Conservation (phyloP, 2,797 vertebrate genomes). For the Oophaga sylvatica region DNA sequence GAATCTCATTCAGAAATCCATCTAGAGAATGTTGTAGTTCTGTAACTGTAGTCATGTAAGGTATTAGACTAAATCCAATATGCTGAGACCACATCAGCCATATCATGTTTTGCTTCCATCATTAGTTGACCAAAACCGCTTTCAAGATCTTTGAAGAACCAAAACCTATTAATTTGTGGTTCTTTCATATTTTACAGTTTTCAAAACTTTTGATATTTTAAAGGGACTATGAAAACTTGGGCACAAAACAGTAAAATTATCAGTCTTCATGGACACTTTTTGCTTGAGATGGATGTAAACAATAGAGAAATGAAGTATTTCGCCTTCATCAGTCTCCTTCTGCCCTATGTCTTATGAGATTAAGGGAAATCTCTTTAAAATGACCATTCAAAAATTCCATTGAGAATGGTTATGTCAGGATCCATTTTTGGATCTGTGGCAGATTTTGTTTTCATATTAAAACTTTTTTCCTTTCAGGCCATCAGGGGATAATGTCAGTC, state of each 20-base stretch:
- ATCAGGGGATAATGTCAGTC: too few relatives aligned
- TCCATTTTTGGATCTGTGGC: too few relatives aligned
- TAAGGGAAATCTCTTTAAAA: too few relatives aligned
- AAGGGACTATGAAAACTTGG: neutral
- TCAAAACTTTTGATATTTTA: constrained; percentile 18
- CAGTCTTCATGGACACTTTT: too few relatives aligned
- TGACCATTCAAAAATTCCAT: too few relatives aligned
- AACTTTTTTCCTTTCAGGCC: too few relatives aligned
- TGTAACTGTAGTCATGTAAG: constrained; percentile 1
- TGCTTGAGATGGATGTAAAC: too few relatives aligned
- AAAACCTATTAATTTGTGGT: constrained; percentile 27
- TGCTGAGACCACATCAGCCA: constrained; percentile 2
- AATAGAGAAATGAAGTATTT: too few relatives aligned
- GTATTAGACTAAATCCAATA: constrained; percentile 40
- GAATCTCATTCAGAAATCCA: constrained; percentile 19
- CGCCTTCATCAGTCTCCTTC: too few relatives aligned
- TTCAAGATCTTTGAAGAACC: constrained; percentile 3
- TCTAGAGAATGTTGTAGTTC: constrained; percentile 9
- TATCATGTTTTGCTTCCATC: neutral
- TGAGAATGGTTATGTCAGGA: too few relatives aligned
- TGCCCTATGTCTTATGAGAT: too few relatives aligned
- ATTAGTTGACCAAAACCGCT: constrained; percentile 27
- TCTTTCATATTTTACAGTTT: constrained; percentile 45
- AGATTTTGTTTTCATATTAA: too few relatives aligned
- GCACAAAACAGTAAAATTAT: neutral